Conservation (phyloP, 2,888 invertebrate species). For the Nephrotoma guestfalica region DNA sequence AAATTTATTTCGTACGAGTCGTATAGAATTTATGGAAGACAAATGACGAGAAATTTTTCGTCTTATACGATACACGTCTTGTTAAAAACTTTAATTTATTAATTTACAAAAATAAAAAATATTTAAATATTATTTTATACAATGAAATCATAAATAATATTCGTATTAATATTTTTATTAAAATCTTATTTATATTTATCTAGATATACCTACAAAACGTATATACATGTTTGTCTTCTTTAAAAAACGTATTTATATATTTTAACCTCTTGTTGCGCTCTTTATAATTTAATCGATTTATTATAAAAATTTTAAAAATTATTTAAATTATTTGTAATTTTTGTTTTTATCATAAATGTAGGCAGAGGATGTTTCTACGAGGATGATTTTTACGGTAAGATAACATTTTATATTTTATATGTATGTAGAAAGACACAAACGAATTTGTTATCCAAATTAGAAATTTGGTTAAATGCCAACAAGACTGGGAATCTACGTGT, state of each 20-base stretch:
- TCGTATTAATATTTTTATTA: background rate
- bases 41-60: background rate
- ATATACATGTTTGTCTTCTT: background rate
- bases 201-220: background rate
- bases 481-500: no score
- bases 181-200: background rate
- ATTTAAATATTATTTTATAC: background rate
- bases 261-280: background rate
- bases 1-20: background rate
- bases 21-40: background rate
- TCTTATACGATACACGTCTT: background rate
- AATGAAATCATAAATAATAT: background rate
- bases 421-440: no score
- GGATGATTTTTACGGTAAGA: background rate
- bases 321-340: background rate
- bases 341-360: background rate
- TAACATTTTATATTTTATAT: background rate
- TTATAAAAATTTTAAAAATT: background rate
- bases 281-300: background rate
- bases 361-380: background rate
- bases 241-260: background rate
- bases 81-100: background rate
- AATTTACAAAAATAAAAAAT: background rate
- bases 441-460: background rate
- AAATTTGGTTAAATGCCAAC: no score